Conservation (phyloP, 2,113 vertebrate species). For the Lophochroa leadbeateri region DNA sequence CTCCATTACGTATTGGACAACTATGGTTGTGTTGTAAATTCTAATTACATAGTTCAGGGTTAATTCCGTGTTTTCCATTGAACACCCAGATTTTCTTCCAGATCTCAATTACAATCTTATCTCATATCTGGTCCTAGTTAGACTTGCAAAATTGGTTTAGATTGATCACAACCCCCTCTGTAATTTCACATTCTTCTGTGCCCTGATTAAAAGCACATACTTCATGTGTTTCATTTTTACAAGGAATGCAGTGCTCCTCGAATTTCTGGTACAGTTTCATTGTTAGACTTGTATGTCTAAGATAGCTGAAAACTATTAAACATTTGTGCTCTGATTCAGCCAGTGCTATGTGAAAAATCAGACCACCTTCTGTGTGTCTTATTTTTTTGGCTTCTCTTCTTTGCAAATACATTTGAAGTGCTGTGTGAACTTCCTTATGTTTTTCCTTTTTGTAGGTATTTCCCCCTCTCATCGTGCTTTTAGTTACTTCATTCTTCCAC, state of each 20-base stretch:
- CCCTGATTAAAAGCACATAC: constrained; percentile 58
- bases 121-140: constrained; percentile 50
- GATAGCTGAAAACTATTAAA: constrained; percentile 52
- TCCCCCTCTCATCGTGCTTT: neutral
- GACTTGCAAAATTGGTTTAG: constrained; percentile 37
- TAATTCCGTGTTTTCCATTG: neutral
- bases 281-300: neutral
- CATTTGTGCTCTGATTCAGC: neutral
- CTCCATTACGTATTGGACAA: neutral
- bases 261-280: constrained; percentile 29
- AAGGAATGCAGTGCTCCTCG: constrained; percentile 40
- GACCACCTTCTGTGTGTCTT: neutral
- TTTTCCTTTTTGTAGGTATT: neutral
- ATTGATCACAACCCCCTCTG: constrained; percentile 34
- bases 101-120: constrained; percentile 32
- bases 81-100: neutral
- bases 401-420: neutral
- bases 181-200: constrained; percentile 49
- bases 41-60: neutral
- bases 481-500: neutral
- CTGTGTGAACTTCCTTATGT: neutral
- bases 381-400: neutral
- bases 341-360: constrained; percentile 1
- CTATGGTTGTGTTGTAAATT: neutral
- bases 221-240: constrained; percentile 62